Conservation (phyloP, 1,140 invertebrate species). For the Anthonomus grandis region DNA sequence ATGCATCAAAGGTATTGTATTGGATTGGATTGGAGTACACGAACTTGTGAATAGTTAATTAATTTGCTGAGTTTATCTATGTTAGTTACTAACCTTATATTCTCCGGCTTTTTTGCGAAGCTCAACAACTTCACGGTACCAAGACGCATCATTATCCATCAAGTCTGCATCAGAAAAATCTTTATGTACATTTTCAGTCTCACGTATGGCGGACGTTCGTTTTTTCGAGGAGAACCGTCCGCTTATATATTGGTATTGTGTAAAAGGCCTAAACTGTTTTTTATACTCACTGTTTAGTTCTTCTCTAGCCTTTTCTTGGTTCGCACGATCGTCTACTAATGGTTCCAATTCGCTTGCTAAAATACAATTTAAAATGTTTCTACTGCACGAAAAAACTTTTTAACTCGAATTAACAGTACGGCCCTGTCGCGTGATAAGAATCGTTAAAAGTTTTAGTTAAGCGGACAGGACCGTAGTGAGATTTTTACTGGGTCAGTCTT, state of each 20-base stretch:
- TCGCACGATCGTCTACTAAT: constrained; percentile 66
- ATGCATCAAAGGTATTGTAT: background rate
- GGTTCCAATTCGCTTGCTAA: constrained; percentile 69
- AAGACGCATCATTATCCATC: constrained; percentile 57
- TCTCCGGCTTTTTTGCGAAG: constrained; percentile 86
- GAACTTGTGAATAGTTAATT: background rate
- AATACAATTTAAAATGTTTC: no score
- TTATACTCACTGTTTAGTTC: constrained; percentile 72
- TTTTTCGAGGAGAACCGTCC: constrained; percentile 61
- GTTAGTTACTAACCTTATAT: constrained; percentile 72
- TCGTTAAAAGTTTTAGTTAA: no score
- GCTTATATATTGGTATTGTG: constrained; percentile 73
- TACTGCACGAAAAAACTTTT: no score
- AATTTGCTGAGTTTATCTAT: background rate
- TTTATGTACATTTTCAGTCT: constrained; percentile 36
- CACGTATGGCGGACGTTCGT: constrained; percentile 54
- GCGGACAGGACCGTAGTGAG: no score
- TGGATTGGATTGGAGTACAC: no score
- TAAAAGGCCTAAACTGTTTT: constrained; percentile 78
- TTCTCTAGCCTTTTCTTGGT: constrained; percentile 58
- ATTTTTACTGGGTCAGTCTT: no score
- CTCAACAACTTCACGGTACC: constrained; percentile 83
- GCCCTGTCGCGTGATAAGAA: no score
- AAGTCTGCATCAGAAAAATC: constrained; percentile 46
- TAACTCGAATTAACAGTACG: no score